phyloP scores from a whole-genome alignment of 2,888 invertebrate species.

The Agrilus biguttatus region DNA sequence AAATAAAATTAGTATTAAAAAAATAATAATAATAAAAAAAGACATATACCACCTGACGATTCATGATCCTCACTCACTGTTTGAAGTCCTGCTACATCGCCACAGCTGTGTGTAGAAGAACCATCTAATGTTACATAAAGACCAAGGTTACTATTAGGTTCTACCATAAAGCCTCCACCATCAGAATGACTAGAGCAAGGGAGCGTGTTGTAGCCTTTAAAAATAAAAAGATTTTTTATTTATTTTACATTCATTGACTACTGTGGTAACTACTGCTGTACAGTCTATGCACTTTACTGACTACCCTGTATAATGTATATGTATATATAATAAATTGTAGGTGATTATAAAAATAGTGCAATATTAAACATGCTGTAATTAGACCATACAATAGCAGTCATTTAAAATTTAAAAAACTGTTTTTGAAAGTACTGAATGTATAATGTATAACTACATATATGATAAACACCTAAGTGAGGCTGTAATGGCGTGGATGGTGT shows the following conservation, averaged over 20 bases:
- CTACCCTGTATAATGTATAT: constrained; percentile 5
- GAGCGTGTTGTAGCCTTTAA: constrained; percentile 66
- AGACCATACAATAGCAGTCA: not conserved
- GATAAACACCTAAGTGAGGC: constrained; percentile 43
- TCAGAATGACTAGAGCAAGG: constrained; percentile 75
- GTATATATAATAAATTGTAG: constrained; percentile 1
- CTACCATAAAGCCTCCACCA: constrained; percentile 29
- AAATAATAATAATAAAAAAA: constrained; percentile 2
- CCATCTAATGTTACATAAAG: constrained; percentile 27
- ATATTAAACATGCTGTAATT: not conserved
- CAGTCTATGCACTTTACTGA: not conserved
- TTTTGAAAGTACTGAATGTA: not conserved
- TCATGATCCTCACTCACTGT: constrained; percentile 58
- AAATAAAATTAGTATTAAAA: constrained; percentile 7
- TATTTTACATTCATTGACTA: not conserved
- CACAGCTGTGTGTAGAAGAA: constrained; percentile 22
- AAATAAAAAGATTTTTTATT: constrained; percentile 5
- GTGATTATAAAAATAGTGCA: not conserved
- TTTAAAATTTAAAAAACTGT: too few relatives aligned
- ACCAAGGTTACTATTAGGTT: constrained; percentile 27
- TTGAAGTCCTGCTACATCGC: constrained; percentile 40
- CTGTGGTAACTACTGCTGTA: constrained; percentile 1
- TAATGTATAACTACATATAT: not conserved
- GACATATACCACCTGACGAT: constrained; percentile 22
- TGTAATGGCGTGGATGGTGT: constrained; percentile 75